Evolutionary conservation across 2,888 invertebrate genomes (phyloP).

Genomic region (Pachydiplax longipennis): DNA sequence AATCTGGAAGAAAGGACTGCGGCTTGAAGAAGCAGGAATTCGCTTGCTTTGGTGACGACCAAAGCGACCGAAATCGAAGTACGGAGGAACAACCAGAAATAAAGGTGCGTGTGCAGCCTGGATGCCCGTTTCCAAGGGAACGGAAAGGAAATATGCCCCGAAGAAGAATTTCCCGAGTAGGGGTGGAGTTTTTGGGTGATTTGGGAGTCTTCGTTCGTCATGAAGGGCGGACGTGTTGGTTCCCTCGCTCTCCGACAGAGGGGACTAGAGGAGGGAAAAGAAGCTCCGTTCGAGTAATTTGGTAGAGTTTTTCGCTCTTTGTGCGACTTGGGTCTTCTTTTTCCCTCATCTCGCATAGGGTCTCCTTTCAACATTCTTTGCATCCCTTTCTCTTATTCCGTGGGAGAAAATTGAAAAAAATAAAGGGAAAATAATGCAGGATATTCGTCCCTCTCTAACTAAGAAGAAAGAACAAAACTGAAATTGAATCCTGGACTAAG

Average conservation of each 20-base stretch:
- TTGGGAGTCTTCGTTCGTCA: not conserved
- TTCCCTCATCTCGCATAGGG: not conserved
- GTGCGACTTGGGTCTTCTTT: not conserved
- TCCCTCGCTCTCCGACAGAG: not conserved
- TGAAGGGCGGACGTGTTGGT: not conserved
- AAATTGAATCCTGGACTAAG: not conserved
- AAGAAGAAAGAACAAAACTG: not conserved
- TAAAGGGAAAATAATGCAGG: not conserved
- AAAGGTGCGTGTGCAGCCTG: not conserved
- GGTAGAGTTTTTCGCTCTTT: not conserved
- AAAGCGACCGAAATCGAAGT: not conserved
- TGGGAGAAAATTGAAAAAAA: not conserved
- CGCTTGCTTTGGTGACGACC: not conserved
- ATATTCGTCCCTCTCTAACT: not conserved
- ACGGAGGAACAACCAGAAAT: too few relatives aligned
- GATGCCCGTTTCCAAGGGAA: not conserved
- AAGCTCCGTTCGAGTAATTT: not conserved
- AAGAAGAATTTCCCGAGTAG: not conserved
- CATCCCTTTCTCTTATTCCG: not conserved
- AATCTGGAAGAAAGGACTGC: not conserved
- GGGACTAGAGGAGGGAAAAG: not conserved
- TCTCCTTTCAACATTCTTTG: not conserved
- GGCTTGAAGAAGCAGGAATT: not conserved
- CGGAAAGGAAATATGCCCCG: not conserved
- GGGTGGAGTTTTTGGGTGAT: not conserved